phyloP scores from a whole-genome alignment of 92 coral and sea anemone genomes.

The Chrysogorgia sp. region DNA sequence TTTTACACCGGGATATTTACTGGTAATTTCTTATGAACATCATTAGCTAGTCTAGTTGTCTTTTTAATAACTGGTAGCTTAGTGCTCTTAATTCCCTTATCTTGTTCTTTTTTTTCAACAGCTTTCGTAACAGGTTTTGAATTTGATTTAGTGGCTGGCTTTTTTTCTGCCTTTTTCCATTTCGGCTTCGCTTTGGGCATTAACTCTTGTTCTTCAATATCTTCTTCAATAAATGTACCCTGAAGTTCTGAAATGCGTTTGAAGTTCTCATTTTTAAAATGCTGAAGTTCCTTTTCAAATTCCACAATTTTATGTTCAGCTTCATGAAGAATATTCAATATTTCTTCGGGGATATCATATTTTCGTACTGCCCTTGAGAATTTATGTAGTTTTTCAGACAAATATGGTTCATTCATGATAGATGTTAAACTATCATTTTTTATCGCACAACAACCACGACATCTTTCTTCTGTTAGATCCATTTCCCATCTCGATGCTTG shows the following conservation, averaged over 20 bases:
- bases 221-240: not conserved
- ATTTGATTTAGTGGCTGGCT: not conserved
- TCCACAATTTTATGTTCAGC: slow-evolving; percentile 15
- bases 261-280: slow-evolving; percentile 1
- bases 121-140: not conserved
- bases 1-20: too few species aligned
- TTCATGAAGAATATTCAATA: slow-evolving; percentile 27
- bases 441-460: slow-evolving; percentile 28
- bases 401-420: slow-evolving; percentile 17
- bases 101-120: not conserved
- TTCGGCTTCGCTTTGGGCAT: not conserved
- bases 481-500: slow-evolving; percentile 2
- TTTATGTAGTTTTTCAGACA: slow-evolving; percentile 40
- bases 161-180: not conserved
- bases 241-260: not conserved
- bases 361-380: slow-evolving; percentile 30
- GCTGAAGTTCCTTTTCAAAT: slow-evolving; percentile 18
- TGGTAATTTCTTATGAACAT: too few species aligned
- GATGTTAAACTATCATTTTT: slow-evolving; percentile 6
- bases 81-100: too few species aligned
- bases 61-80: too few species aligned
- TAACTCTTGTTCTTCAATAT: not conserved
- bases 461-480: slow-evolving; percentile 4
- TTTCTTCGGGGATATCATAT: slow-evolving; percentile 30
- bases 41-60: too few species aligned